Percentiles rank a stretch among this genome's conserved stretches.
These are phyloP conservation scores for Amblyteles armatorius DNA, from an alignment of 2,888 invertebrate genomes.

Conservation along the genomic window DNA sequence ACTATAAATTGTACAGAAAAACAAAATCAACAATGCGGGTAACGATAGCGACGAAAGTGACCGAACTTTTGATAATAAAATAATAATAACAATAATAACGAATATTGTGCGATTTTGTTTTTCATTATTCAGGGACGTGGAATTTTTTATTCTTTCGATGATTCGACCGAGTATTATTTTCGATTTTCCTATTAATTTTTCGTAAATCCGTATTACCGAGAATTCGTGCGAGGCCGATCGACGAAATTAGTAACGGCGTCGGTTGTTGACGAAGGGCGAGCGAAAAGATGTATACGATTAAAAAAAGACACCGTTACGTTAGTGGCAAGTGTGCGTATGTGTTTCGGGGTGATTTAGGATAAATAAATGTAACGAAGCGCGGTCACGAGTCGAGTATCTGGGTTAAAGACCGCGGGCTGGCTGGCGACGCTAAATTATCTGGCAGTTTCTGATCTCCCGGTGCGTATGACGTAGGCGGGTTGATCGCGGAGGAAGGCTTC, in stretches of 20 bases:
- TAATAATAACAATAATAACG: too few relatives aligned
- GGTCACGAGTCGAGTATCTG: conserved; percentile 67
- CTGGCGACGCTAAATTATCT: conserved; percentile 69
- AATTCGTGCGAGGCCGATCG: background rate
- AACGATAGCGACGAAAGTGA: too few relatives aligned
- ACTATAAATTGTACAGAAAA: too few relatives aligned
- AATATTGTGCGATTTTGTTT: too few relatives aligned
- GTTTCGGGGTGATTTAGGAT: conserved; percentile 53
- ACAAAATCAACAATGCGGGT: too few relatives aligned
- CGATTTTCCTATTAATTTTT: background rate
- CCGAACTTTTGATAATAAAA: too few relatives aligned
- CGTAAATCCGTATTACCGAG: background rate
- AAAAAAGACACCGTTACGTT: background rate
- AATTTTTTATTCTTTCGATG: background rate
- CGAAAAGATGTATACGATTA: background rate
- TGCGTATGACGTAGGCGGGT: conserved; percentile 51
- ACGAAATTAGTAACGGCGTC: background rate
- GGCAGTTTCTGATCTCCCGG: conserved; percentile 47
- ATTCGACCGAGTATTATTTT: background rate
- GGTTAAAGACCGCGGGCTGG: conserved; percentile 72
- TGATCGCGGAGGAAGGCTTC: conserved; percentile 39
- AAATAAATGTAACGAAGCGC: conserved; percentile 62
- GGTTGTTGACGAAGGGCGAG: background rate
- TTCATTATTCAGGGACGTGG: background rate
- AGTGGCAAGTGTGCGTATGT: background rate